Base-by-base conservation (phyloP, 2,113 vertebrate species). In the Lamprologus tigripictilis region DNA sequence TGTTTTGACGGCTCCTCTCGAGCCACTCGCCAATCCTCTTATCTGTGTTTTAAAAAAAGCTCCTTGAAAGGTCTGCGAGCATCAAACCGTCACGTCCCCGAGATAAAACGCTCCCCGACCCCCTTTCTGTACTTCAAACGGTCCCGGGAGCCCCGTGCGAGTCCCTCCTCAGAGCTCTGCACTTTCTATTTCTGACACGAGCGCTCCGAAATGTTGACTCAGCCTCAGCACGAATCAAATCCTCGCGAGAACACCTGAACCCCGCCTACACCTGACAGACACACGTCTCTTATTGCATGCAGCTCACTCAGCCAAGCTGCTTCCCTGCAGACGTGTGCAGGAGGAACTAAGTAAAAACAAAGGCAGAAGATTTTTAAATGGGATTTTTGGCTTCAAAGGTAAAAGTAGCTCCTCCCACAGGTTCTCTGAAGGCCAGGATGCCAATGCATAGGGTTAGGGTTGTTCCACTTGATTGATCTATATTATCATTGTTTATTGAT, bases 1-100 rank as follows among this genome's bases (percentile, higher is more conserved):
- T 87, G 86, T 88, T 92, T 45, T 28, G 40, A 71, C 81, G 82
- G 66, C 87, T 86, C 35, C 40, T 79, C 89, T 89, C 17, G n/a
- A 80, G 66, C 86, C 88, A 90, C 89, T 85, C 80, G 49, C 51
- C 90, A 84, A 5, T 66, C 63, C 45, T 87, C 86, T 91, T 94
- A 94, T 95, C 93, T 89, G 49, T 78, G 92, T 93, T 94, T 93
- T 85, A 90, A 92, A 94, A 94, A 95, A 90, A 94, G 87, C 51
- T 82, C 83, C 84, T 89, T 81, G 84, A 93, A 92, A 90, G 89
- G 58, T 89, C 90, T 86, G 68, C 82, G 5, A 80, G 81, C 89
- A 88, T 93, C 73, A 91, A 93, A 89, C 88, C 45, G 17, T n/a
- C 14, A 26, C 73, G 84, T 79, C 47, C 58, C 71, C 40, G 13